Evolutionary conservation across 2,113 vertebrate genomes (phyloP).

Genomic region (Amia ocellicauda): DNA sequence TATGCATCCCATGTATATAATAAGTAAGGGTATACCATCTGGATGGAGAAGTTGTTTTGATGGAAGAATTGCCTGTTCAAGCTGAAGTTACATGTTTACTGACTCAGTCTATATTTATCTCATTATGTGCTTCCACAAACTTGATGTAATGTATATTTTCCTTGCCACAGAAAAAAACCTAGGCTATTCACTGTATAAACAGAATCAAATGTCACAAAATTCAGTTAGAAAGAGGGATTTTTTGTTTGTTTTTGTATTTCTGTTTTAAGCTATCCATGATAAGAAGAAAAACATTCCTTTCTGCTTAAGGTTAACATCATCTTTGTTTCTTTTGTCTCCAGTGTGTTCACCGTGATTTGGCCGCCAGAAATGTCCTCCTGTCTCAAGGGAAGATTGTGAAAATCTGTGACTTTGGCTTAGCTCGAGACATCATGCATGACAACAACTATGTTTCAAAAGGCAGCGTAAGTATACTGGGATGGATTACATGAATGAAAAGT

Average conservation of each 20-base stretch:
- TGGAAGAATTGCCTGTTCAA: background rate
- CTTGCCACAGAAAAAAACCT: too few relatives aligned
- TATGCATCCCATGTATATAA: background rate
- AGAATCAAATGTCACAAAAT: too few relatives aligned
- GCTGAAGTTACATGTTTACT: background rate
- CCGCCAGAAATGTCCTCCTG: constrained; percentile 95
- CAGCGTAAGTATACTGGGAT: constrained; percentile 73
- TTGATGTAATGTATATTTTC: too few relatives aligned
- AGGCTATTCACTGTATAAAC: too few relatives aligned
- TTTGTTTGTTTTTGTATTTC: too few relatives aligned
- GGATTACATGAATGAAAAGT: too few relatives aligned
- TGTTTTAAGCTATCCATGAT: too few relatives aligned
- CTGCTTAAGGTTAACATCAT: too few relatives aligned
- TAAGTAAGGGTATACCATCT: background rate
- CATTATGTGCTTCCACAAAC: too few relatives aligned
- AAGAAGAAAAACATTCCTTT: too few relatives aligned
- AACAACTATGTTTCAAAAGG: constrained; percentile 99
- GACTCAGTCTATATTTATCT: background rate
- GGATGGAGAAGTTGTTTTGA: background rate
- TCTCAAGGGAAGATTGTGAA: constrained; percentile 97
- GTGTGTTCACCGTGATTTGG: constrained; percentile 97
- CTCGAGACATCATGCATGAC: constrained; percentile 98
- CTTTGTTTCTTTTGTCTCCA: constrained; percentile 39
- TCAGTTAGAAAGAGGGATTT: too few relatives aligned
- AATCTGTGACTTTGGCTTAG: constrained; percentile 97